These are phyloP conservation scores for Ciconia maguari DNA, from an alignment of 2,113 vertebrate genomes.

Conservation along the genomic window DNA sequence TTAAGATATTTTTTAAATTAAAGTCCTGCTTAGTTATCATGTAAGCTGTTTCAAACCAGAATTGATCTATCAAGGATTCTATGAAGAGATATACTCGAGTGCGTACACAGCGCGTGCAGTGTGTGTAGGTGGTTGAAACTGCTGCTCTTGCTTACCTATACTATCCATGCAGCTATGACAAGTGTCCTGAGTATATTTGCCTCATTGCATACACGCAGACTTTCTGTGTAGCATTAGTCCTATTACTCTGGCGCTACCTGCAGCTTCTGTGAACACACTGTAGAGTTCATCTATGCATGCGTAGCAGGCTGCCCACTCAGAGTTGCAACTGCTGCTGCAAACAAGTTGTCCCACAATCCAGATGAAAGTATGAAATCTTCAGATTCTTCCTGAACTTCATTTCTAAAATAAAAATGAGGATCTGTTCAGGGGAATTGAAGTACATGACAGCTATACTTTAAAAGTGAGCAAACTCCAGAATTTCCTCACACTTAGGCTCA, in stretches of 20 bases:
- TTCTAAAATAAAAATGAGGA: background rate
- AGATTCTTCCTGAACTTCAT: background rate
- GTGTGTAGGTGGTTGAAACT: background rate
- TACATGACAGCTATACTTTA: background rate
- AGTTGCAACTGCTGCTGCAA: background rate
- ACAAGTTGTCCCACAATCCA: too few relatives aligned
- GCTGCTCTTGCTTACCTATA: background rate
- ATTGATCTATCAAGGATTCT: too few relatives aligned
- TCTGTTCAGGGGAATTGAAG: background rate
- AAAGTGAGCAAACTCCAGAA: background rate
- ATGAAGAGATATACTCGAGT: background rate
- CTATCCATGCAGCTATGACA: background rate
- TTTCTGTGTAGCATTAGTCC: background rate
- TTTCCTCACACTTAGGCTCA: background rate
- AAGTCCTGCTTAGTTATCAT: background rate
- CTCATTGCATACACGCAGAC: background rate
- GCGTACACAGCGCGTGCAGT: background rate
- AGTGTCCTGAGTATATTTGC: background rate
- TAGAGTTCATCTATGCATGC: rapidly evolving
- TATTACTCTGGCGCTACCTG: background rate
- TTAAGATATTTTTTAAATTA: background rate
- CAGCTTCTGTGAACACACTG: background rate
- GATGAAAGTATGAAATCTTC: background rate
- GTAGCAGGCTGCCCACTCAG: background rate
- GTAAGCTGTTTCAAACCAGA: background rate